Percentiles rank a stretch among this genome's conserved stretches.
Evolutionary conservation across 2,888 invertebrate species (phyloP).

Genomic region (Drosophila colorata): DNA sequence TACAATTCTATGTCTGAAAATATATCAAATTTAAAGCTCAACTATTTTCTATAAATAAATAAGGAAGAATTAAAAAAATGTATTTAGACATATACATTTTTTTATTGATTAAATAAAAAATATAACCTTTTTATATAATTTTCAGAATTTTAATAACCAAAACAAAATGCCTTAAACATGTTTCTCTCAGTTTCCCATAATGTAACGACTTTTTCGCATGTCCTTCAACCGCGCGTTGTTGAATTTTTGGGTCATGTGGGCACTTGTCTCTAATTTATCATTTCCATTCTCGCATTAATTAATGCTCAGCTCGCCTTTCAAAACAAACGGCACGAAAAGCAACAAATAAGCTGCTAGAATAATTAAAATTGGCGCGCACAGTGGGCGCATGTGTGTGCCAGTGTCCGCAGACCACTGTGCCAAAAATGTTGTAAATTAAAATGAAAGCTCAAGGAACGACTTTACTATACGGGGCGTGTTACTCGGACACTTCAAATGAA

Average conservation of each 20-base stretch:
- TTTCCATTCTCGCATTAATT: constrained; percentile 52
- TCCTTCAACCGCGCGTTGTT: constrained; percentile 40
- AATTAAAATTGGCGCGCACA: constrained; percentile 37
- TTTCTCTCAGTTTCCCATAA: background rate
- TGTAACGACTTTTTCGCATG: constrained; percentile 36
- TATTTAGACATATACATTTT: too few relatives aligned
- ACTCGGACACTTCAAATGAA: constrained; percentile 23
- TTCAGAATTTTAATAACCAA: background rate
- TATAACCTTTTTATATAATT: too few relatives aligned
- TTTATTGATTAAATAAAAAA: background rate
- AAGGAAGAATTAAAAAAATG: too few relatives aligned
- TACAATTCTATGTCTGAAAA: too few relatives aligned
- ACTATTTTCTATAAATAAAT: too few relatives aligned
- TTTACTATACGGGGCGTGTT: constrained; percentile 36
- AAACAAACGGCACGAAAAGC: constrained; percentile 29
- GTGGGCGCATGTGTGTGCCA: background rate
- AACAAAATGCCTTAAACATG: background rate
- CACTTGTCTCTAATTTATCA: constrained; percentile 51
- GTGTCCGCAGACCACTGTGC: background rate
- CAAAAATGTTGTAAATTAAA: constrained; percentile 1
- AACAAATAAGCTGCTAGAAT: constrained; percentile 42
- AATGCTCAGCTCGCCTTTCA: constrained; percentile 49
- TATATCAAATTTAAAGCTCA: too few relatives aligned
- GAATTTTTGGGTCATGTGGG: constrained; percentile 44
- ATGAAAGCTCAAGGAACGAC: background rate